Evolutionary conservation across 1,140 invertebrate species (phyloP).

Genomic region (Aethina tumida): DNA sequence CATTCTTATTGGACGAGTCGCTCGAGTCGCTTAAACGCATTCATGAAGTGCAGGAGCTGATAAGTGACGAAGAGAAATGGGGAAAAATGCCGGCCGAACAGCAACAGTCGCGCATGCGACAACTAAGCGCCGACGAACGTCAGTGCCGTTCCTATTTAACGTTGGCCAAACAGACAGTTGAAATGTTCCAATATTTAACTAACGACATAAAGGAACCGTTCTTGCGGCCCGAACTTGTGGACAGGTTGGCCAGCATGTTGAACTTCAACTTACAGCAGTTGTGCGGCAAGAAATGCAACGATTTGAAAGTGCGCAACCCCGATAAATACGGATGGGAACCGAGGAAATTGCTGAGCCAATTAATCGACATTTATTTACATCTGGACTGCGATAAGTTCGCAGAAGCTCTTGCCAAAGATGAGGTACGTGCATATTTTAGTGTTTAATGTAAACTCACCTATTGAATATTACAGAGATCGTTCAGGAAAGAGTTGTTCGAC

Average conservation of each 20-base stretch:
- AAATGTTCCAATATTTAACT: conserved; percentile 97
- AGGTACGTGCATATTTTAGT: conserved; percentile 47
- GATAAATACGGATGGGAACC: conserved; percentile 97
- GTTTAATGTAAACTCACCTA: too few species aligned
- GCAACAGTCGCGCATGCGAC: conserved; percentile 66
- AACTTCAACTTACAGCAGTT: conserved; percentile 96
- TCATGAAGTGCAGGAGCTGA: conserved; percentile 86
- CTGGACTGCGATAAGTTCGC: conserved; percentile 87
- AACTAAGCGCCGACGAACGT: conserved; percentile 81
- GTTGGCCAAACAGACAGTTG: conserved; percentile 88
- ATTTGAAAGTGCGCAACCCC: conserved; percentile 91
- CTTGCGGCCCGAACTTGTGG: conserved; percentile 80
- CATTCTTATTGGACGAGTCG: conserved; percentile 94
- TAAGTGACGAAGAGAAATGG: conserved; percentile 61
- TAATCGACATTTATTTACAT: conserved; percentile 95
- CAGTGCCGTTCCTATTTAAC: conserved; percentile 93
- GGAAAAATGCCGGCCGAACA: conserved; percentile 54
- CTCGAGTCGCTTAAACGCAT: conserved; percentile 90
- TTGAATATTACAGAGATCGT: conserved; percentile 68
- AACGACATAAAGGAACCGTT: conserved; percentile 92
- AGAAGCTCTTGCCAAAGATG: conserved; percentile 78
- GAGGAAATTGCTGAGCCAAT: conserved; percentile 73
- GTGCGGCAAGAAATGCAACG: conserved; percentile 95
- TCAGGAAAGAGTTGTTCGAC: conserved; percentile 83
- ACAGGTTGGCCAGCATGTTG: conserved; percentile 87